Conservation (phyloP, 30 jellyfish, hydroid and myxozoan species). For the Catostylus mosaicus region DNA sequence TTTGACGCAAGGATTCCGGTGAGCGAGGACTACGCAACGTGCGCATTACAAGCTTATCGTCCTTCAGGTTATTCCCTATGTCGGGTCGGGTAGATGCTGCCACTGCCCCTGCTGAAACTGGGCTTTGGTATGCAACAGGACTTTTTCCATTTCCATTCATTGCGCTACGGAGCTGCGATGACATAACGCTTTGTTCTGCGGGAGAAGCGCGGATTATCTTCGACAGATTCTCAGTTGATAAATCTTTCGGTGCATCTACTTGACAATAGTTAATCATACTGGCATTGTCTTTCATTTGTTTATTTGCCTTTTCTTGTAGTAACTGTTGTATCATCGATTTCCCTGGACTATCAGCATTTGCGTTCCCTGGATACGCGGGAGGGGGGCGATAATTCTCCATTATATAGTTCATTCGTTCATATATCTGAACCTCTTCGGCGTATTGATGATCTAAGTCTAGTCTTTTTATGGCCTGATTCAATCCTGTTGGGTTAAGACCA, state of each 20-base stretch:
- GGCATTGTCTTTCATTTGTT: slow-evolving; percentile 78
- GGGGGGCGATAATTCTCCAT: slow-evolving; percentile 85
- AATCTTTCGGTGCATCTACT: slow-evolving; percentile 68
- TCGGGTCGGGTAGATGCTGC: slow-evolving; percentile 1
- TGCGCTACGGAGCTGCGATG: not conserved
- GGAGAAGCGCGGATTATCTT: slow-evolving; percentile 51
- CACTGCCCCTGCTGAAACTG: not conserved
- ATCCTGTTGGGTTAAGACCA: not conserved
- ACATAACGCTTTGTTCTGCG: not conserved
- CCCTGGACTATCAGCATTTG: slow-evolving; percentile 43
- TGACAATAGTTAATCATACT: slow-evolving; percentile 91
- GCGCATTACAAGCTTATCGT: slow-evolving; percentile 84
- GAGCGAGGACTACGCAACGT: slow-evolving; percentile 71
- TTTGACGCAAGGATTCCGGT: not conserved
- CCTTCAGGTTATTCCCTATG: slow-evolving; percentile 16
- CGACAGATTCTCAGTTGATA: slow-evolving; percentile 67
- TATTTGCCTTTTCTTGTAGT: slow-evolving; percentile 67
- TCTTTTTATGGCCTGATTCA: slow-evolving; percentile 24
- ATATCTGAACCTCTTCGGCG: slow-evolving; percentile 60
- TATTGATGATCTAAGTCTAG: slow-evolving; percentile 47
- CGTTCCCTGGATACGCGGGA: slow-evolving; percentile 91
- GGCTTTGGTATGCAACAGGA: not conserved
- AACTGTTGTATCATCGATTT: slow-evolving; percentile 63
- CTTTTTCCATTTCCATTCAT: not conserved
- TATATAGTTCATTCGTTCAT: slow-evolving; percentile 78